phyloP scores from a whole-genome alignment of 2,797 vertebrate genomes.

The Helarctos malayanus region DNA sequence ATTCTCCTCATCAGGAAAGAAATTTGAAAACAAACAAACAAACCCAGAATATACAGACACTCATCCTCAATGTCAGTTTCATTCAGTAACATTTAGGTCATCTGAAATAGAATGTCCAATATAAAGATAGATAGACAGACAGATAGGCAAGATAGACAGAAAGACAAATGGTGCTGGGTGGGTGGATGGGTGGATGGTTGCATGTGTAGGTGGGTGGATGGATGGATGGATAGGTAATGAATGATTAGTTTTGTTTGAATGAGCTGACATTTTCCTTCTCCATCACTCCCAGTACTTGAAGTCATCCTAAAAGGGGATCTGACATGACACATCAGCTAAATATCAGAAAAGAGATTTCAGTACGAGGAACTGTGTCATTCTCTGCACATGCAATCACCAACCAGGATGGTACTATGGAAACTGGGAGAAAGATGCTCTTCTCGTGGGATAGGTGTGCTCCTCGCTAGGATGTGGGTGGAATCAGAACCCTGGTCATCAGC shows the following conservation, averaged over 20 bases:
- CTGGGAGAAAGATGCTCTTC: neutral
- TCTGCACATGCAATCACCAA: neutral
- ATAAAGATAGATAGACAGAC: neutral
- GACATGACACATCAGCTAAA: neutral
- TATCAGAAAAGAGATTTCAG: neutral
- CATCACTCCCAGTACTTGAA: neutral
- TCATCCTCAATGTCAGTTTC: neutral
- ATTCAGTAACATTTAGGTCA: neutral
- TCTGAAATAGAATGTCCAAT: neutral
- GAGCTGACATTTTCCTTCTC: neutral
- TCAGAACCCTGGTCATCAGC: neutral
- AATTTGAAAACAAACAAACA: neutral
- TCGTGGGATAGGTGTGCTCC: fast-evolving
- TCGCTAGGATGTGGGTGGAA: neutral
- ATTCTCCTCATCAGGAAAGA: neutral
- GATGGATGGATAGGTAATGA: neutral
- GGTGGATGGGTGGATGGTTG: no score
- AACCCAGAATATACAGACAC: neutral
- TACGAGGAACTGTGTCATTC: neutral
- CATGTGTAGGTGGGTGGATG: neutral
- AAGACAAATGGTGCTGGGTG: neutral
- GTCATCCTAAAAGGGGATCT: neutral
- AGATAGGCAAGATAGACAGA: neutral
- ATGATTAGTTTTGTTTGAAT: neutral
- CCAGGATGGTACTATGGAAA: neutral